phyloP scores from a whole-genome alignment of 2,888 invertebrate genomes.

The Chrysolina oricalcia region DNA sequence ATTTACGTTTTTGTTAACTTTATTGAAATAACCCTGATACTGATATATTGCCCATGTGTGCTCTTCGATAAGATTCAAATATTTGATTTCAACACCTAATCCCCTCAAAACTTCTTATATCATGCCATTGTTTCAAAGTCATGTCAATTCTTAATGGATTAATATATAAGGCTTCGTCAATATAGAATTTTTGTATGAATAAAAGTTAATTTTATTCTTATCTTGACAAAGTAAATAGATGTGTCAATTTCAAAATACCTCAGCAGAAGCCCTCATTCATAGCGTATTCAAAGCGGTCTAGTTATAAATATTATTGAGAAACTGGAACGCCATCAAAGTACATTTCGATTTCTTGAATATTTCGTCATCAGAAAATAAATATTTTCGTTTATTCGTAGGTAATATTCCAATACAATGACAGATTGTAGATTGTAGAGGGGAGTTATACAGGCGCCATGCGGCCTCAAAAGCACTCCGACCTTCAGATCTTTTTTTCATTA shows the following conservation, averaged over 20 bases:
- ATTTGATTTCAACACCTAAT: not conserved
- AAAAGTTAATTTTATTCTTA: not conserved
- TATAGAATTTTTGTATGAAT: not conserved
- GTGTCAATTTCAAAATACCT: not conserved
- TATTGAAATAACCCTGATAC: not conserved
- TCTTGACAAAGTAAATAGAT: not conserved
- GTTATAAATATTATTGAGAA: too few species aligned
- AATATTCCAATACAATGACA: too few species aligned
- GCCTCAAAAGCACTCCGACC: too few species aligned
- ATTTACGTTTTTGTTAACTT: not conserved
- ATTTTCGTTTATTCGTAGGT: too few species aligned
- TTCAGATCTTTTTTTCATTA: too few species aligned
- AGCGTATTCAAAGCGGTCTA: not conserved
- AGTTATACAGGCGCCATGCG: too few species aligned
- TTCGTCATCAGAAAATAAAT: too few species aligned
- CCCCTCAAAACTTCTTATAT: not conserved
- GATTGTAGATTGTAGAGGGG: too few species aligned
- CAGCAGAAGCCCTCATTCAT: not conserved
- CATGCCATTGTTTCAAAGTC: not conserved
- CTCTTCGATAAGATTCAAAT: not conserved
- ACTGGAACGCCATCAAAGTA: too few species aligned
- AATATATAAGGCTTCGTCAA: not conserved
- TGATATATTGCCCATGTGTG: constrained; percentile 4
- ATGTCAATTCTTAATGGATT: not conserved
- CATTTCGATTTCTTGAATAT: too few species aligned